Conservation (phyloP, 2,797 vertebrate species). For the Cichlasoma orientale region DNA sequence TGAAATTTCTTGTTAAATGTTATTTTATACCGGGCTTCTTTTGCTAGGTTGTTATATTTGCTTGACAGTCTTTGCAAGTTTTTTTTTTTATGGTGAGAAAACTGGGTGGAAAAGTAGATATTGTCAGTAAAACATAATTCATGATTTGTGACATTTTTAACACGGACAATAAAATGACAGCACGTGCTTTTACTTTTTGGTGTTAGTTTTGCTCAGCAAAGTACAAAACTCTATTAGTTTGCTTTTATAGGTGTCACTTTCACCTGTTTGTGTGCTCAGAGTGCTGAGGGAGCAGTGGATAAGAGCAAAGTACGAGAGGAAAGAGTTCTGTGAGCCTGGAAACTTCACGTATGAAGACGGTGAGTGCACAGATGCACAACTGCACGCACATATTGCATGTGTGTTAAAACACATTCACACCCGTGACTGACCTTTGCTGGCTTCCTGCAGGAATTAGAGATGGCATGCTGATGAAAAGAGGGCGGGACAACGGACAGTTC, state of each 20-base stretch:
- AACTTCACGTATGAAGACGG: constrained; percentile 81
- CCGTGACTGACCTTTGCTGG: constrained; percentile 1
- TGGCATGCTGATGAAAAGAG: constrained; percentile 88
- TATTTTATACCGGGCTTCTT: no score
- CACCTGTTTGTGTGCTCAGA: constrained; percentile 65
- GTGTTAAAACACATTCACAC: not conserved
- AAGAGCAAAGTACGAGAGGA: constrained; percentile 88
- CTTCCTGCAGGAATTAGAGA: constrained; percentile 80
- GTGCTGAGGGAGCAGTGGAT: constrained; percentile 92
- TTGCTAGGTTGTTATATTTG: no score
- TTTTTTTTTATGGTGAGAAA: no score
- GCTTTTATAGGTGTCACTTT: not conserved
- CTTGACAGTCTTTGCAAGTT: no score
- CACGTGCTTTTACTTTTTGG: not conserved
- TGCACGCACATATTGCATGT: not conserved
- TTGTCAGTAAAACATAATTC: no score
- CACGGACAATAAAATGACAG: no score
- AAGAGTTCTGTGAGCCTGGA: constrained; percentile 81
- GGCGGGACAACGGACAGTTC: constrained; percentile 90
- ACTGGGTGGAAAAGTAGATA: no score
- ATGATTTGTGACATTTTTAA: no score
- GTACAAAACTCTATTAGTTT: not conserved
- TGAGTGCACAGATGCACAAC: constrained; percentile 47
- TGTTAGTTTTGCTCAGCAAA: not conserved
- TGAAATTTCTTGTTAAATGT: no score